A percentile compares a stretch with the other conserved stretches of the same genome.
Evolutionary conservation across 2,113 vertebrate genomes (phyloP).

Genomic region (Nansenia antarctica): DNA sequence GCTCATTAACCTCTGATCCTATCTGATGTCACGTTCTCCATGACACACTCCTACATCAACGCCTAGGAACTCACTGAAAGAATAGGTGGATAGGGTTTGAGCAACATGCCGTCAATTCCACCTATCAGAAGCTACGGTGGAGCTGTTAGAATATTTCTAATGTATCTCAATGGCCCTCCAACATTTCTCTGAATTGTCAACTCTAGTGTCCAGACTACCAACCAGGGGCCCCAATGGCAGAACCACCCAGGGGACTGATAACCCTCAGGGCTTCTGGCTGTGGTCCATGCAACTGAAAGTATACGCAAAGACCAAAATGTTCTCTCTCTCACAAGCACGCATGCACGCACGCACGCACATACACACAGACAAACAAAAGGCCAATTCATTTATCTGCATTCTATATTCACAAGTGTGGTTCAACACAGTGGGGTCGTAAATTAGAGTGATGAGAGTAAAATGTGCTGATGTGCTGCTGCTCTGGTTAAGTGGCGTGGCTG

Average conservation of each 20-base stretch:
- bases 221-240: slow-evolving; percentile 7
- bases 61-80: background rate
- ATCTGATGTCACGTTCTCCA: slow-evolving; percentile 42
- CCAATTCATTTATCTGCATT: background rate
- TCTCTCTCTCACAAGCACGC: slow-evolving; percentile 6
- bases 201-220: slow-evolving; percentile 10
- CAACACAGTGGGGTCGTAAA: background rate
- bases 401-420: no score
- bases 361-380: slow-evolving; percentile 20
- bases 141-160: no score
- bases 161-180: background rate
- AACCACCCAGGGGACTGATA: slow-evolving; percentile 11
- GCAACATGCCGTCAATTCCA: no score
- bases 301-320: background rate
- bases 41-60: slow-evolving; percentile 40
- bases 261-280: slow-evolving; percentile 2
- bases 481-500: background rate
- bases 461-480: background rate
- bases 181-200: slow-evolving; percentile 32
- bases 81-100: no score
- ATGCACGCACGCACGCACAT: slow-evolving; percentile 33
- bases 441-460: no score
- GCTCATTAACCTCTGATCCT: slow-evolving; percentile 71
- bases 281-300: no score
- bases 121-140: no score